These are phyloP conservation scores for Colletes latitarsis DNA, from an alignment of 1,140 invertebrate genomes.

Conservation along the genomic window DNA sequence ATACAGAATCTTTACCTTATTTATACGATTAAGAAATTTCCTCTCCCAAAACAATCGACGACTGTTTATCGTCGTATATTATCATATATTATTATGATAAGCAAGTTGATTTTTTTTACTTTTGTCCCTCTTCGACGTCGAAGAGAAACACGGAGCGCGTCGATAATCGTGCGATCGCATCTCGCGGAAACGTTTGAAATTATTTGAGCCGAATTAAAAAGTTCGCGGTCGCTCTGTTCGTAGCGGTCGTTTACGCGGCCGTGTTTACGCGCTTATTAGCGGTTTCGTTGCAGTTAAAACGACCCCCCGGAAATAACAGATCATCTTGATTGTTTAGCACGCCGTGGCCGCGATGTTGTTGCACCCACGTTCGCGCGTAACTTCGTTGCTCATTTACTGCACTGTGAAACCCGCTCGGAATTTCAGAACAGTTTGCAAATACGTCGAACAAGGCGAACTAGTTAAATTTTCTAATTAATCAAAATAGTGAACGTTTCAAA, in stretches of 20 bases:
- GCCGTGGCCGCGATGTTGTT: not conserved
- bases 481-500: too few species aligned
- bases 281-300: conserved; percentile 10
- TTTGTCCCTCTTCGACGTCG: too few species aligned
- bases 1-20: too few species aligned
- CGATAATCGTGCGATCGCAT: conserved; percentile 6
- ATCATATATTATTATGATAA: too few species aligned
- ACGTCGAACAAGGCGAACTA: not conserved
- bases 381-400: conserved; percentile 11
- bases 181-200: conserved; percentile 39
- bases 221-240: conserved; percentile 6
- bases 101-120: too few species aligned
- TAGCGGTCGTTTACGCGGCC: conserved; percentile 15
- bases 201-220: conserved; percentile 49
- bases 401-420: not conserved
- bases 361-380: not conserved
- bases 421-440: not conserved
- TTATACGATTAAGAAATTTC: too few species aligned
- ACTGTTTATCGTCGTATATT: too few species aligned
- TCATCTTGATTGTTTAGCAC: conserved; percentile 3
- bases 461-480: not conserved
- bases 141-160: not conserved
- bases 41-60: too few species aligned
- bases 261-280: conserved; percentile 26
- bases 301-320: not conserved